phyloP scores from a whole-genome alignment of 1,140 invertebrate species.

The Aphis gossypii region DNA sequence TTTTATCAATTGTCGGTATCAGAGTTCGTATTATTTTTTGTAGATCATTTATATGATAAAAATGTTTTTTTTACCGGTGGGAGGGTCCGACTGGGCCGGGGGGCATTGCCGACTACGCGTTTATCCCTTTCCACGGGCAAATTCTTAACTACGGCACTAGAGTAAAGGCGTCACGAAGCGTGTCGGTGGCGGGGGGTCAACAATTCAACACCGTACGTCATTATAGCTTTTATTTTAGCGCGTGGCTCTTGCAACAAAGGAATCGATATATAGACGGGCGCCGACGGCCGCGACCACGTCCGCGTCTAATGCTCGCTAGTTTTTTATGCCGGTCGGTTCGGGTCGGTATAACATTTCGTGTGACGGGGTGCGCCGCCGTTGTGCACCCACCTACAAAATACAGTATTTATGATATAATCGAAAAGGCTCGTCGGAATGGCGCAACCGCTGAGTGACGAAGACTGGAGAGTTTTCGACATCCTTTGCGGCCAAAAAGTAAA shows the following conservation, averaged over 20 bases:
- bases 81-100: background rate
- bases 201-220: constrained; percentile 41
- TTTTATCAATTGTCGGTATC: no score
- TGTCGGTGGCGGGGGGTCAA: background rate
- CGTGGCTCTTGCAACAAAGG: background rate
- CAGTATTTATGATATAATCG: background rate
- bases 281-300: background rate
- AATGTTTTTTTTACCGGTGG: background rate
- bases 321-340: background rate
- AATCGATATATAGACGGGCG: background rate
- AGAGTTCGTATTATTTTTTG: background rate
- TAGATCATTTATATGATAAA: background rate
- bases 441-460: constrained; percentile 13
- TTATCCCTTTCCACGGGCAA: background rate
- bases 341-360: background rate
- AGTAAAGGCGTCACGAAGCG: constrained; percentile 1
- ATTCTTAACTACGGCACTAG: background rate
- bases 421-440: background rate
- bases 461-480: constrained; percentile 50
- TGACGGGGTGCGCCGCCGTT: background rate
- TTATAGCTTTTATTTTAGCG: constrained; percentile 41
- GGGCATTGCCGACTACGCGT: background rate
- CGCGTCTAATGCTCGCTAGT: background rate
- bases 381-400: background rate
- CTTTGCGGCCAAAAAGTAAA: constrained; percentile 40